Evolutionary conservation across 2,888 invertebrate genomes (phyloP), one percentile per base, ranked within the genome.

Genomic region (Caenorhabditis doughertyi): DNA sequence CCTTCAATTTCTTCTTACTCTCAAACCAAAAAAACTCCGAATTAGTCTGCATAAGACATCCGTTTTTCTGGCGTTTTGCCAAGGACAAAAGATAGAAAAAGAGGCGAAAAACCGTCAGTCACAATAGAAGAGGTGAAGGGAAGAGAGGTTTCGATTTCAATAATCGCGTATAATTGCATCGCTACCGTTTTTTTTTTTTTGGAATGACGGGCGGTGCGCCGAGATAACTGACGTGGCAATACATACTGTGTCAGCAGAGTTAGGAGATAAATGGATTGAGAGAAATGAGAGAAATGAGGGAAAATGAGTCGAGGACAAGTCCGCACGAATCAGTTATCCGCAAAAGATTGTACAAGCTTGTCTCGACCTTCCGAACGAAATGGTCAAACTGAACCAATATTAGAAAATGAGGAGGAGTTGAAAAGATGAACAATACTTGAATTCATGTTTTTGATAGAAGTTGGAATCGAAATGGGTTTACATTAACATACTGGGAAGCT

Each of bases 101-200:
- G 47, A 9, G 47, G 29, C 18, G 29, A 49, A 47, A 47, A 73
- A 51, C 55, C 23, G 62, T 23, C 62, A 65, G 32, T 56, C 74
- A 47, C 64, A 56, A 32, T n/a, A 58, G 23, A 56, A 56, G 58
- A n/a, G 23, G 35, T 13, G 64, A n/a, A 27, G 47, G 32, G 16
- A 27, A 7, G 47, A 44, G 9, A 11, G 76, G 76, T 76, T 76
- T 76, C 76, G 76, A 76, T 76, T 76, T 76, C 76, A 76, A 76
- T 76, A 76, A 76, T 76, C 76, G 76, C 60, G 29, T 76, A 76
- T 76, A 76, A 76, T 76, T 76, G 76, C 76, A n/a, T n/a, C n/a
- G 76, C 58, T 47, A 32, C 21, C 67, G 29, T 13, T 27, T 47
- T 51, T 44, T 76, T 76, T 76, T 76, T 21, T 21, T n/a, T 18